phyloP scores from a whole-genome alignment of 2,797 vertebrate genomes.

The Lerista edwardsae region DNA sequence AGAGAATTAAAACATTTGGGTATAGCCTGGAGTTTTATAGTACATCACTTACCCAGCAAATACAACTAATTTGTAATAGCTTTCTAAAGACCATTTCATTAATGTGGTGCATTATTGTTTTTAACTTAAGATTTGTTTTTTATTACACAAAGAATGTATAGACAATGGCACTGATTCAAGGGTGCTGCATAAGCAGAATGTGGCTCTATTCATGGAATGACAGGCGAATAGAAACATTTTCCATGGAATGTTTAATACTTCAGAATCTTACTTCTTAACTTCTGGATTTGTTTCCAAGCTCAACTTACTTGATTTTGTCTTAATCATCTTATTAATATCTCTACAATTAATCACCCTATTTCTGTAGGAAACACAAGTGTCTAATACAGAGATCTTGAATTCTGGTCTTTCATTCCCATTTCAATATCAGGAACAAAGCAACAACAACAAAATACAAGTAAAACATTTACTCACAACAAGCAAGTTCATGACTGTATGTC shows the following conservation, averaged over 20 bases:
- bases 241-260: not conserved
- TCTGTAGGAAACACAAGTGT: not conserved
- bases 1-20: not conserved
- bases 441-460: constrained; percentile 22
- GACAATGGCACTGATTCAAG: no score
- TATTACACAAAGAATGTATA: not conserved
- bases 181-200: no score
- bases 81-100: not conserved
- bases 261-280: not conserved
- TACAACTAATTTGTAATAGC: not conserved
- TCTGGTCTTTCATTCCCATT: not conserved
- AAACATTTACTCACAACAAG: constrained; percentile 87
- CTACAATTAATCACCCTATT: not conserved
- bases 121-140: no score
- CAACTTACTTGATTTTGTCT: not conserved
- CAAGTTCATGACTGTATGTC: constrained; percentile 94
- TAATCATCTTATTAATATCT: not conserved
- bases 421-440: not conserved
- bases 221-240: not conserved
- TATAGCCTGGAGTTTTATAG: not conserved
- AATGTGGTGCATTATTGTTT: not conserved
- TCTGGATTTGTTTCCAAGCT: not conserved
- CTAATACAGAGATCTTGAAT: not conserved
- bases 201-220: no score
- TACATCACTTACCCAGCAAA: not conserved